Evolutionary conservation across 2,888 invertebrate genomes (phyloP), one percentile per base, ranked within the genome.

Genomic region (Melinaea marsaeus): DNA sequence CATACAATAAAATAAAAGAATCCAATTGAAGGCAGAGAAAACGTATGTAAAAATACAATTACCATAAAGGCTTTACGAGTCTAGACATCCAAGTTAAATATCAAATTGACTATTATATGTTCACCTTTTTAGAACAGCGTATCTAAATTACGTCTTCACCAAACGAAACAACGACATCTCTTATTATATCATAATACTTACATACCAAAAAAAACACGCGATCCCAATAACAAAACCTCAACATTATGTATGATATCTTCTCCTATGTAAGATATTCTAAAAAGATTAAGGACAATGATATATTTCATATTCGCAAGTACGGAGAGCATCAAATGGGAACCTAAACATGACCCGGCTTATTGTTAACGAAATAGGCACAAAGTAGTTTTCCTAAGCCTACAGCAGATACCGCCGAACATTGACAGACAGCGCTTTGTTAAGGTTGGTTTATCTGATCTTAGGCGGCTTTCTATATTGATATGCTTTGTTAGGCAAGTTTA

Each of bases 361-460:
- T 62, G 46, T 62, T 62, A 51, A 6, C 51, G 32, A 51, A 55
- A 62, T 35, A 55, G 59, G 7, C 6, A 32, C 51, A 51, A 59
- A 59, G 22, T 54, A 46, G 22, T 48, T 33, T 32, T 2, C 11
- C 22, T 32, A 51, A 51, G 51, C 32, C 11, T n/a, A 3, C 9
- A 7, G 9, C 6, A 32, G 32, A 51, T 7, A n/a, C 4, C 13
- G 13, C 11, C 5, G 7, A 32, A 51, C 9, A 32, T 51, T 32
- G 51, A 32, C 7, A 32, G 32, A 11, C 51, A 51, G 32, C 32
- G 32, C 22, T 51, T 32, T 32, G 9, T 51, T 32, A 7, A 3
- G 32, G n/a, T 32, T 3, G 32, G 51, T 7, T 32, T 51, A 32
- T 51, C 9, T 11, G 32, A 7, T 51, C 22, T 51, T 51, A 11